Base-by-base conservation (phyloP, 2,888 invertebrate genomes). In the Tachina lurida region DNA sequence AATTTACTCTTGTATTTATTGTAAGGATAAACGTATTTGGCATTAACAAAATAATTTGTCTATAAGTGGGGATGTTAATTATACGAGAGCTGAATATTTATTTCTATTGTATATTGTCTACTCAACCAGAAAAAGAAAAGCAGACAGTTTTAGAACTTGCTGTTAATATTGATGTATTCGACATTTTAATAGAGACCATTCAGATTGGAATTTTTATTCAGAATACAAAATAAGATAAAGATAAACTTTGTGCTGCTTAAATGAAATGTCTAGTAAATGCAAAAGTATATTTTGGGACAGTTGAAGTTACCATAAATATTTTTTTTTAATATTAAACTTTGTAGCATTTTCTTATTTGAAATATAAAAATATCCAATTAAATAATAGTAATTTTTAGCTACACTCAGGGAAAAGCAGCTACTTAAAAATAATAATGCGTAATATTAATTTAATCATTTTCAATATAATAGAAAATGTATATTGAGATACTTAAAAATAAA, bases 21-120 rank as follows among this genome's bases (percentile, higher is more conserved):
- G 52, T 60, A 3, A 17, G 43, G 10, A 5, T 67, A 31, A 2
- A 45, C 39, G 19, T 54, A 67, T 19, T 52, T 65, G 70, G 65
- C 43, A 60, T 79, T 71, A 75, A 56, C 56, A 49, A 75, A 60
- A 79, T 75, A 79, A 75, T 79, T 76, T 75, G 74, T 79, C 71
- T 75, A 60, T 84, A 60, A 84, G 67, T 80, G 58, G 52, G 65
- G 12, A 71, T 80, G 65, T 71, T 76, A 80, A 76, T 76, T 84
- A 76, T 79, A 70, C 62, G 49, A 75, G 58, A 73, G 43, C 52
- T 73, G 49, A 80, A 63, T 75, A 82, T 82, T 71, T 76, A 75
- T 82, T 70, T 62, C 22, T 31, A 31, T 31, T 31, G 31, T 31
- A 31, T 31, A 7, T 63, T 62, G 62, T 56, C 47, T 60, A 62